A percentile compares a stretch with the other conserved stretches of the same genome.
Conservation (phyloP, 2,113 vertebrate species). For the Tautogolabrus adspersus region DNA sequence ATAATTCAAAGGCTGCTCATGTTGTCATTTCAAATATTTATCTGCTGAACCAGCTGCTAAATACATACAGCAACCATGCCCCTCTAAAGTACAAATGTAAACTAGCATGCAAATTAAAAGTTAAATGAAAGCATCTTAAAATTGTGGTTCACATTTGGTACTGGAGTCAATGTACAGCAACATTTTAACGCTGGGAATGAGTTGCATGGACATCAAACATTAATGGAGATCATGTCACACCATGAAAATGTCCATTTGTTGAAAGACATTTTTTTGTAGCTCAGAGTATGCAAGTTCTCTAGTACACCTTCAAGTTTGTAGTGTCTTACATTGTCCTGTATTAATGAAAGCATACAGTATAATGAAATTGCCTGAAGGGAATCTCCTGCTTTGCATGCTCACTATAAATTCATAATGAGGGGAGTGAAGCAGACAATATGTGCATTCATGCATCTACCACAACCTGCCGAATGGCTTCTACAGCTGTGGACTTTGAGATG, state of each 20-base stretch:
- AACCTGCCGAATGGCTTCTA: neutral
- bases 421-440: slow-evolving; percentile 59
- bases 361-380: slow-evolving; percentile 17
- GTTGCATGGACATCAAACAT: too few relatives aligned
- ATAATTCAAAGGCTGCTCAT: neutral
- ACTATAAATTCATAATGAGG: slow-evolving; percentile 51
- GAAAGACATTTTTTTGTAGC: too few relatives aligned
- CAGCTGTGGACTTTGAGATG: slow-evolving; percentile 19
- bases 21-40: neutral
- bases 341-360: slow-evolving; percentile 28
- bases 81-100: neutral
- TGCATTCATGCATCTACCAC: slow-evolving; percentile 54
- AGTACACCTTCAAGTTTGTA: neutral
- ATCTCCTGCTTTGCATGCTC: slow-evolving; percentile 37
- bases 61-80: neutral
- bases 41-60: neutral
- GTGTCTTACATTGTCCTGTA: neutral
- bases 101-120: neutral
- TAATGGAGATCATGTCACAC: neutral
- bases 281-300: neutral
- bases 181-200: too few relatives aligned
- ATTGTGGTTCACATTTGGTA: too few relatives aligned
- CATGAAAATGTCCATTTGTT: neutral
- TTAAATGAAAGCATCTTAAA: too few relatives aligned
- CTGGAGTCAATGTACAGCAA: too few relatives aligned